phyloP scores from a whole-genome alignment of 1,140 invertebrate species.

The Philaenus spumarius region DNA sequence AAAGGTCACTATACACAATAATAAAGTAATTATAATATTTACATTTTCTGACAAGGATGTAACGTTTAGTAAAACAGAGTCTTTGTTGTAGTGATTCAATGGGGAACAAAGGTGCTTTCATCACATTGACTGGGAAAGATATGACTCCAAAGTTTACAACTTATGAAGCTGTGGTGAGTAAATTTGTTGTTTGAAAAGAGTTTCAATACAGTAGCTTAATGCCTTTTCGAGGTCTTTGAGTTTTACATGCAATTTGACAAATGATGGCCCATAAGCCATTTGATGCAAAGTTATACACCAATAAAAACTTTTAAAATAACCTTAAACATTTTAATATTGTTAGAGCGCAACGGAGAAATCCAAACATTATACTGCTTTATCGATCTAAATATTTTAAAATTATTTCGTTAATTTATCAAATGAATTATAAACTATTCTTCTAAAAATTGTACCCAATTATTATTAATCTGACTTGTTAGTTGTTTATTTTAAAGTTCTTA shows the following conservation, averaged over 20 bases:
- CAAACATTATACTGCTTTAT: constrained; percentile 16
- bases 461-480: not conserved
- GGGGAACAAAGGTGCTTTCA: constrained; percentile 97
- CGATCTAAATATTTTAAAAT: not conserved
- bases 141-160: constrained; percentile 85
- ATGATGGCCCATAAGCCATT: too few relatives aligned
- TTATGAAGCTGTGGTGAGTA: constrained; percentile 87
- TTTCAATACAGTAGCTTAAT: too few relatives aligned
- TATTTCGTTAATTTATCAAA: constrained; percentile 11
- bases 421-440: not conserved
- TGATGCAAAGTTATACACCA: too few relatives aligned
- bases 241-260: too few relatives aligned
- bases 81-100: constrained; percentile 83
- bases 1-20: too few relatives aligned
- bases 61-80: too few relatives aligned
- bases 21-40: too few relatives aligned
- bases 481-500: constrained; percentile 31
- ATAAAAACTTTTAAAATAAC: too few relatives aligned
- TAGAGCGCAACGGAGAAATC: not conserved
- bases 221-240: too few relatives aligned
- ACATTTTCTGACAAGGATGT: too few relatives aligned
- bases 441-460: not conserved
- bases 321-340: not conserved
- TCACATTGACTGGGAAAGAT: constrained; percentile 86
- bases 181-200: too few relatives aligned